Conservation (phyloP, 2,888 invertebrate genomes). For the Notodonta ziczac region DNA sequence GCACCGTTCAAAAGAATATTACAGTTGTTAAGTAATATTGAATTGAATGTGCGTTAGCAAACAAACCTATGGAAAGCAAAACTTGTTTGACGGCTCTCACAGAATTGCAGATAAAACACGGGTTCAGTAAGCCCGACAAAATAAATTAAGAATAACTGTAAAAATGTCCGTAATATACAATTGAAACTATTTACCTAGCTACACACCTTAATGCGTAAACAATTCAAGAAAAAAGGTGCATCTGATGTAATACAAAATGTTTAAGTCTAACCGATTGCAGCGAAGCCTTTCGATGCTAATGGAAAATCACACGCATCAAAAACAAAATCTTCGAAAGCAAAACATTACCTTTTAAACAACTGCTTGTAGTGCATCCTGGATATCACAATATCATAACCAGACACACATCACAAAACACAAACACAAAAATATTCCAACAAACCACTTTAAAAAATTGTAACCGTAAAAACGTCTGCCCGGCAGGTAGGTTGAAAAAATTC, state of each 20-base stretch:
- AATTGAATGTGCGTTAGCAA: neutral
- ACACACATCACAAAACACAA: slow-evolving; percentile 55
- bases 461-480: slow-evolving; percentile 50
- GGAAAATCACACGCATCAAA: slow-evolving; percentile 10
- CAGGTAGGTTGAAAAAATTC: slow-evolving; percentile 66
- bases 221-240: neutral
- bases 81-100: neutral
- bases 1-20: too few relatives aligned
- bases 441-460: slow-evolving; percentile 27
- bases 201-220: too few relatives aligned
- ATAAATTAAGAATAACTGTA: too few relatives aligned
- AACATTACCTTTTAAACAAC: slow-evolving; percentile 73
- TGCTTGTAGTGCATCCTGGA: slow-evolving; percentile 79
- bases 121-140: neutral
- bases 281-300: slow-evolving; percentile 8
- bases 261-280: neutral
- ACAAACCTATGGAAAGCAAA: neutral
- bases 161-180: too few relatives aligned
- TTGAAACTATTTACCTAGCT: too few relatives aligned
- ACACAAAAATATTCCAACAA: slow-evolving; percentile 46
- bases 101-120: neutral
- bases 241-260: neutral
- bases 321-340: neutral
- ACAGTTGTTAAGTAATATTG: too few relatives aligned
- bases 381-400: slow-evolving; percentile 31